phyloP scores from a whole-genome alignment of 1,140 invertebrate species.

The Nylanderia fulva region DNA sequence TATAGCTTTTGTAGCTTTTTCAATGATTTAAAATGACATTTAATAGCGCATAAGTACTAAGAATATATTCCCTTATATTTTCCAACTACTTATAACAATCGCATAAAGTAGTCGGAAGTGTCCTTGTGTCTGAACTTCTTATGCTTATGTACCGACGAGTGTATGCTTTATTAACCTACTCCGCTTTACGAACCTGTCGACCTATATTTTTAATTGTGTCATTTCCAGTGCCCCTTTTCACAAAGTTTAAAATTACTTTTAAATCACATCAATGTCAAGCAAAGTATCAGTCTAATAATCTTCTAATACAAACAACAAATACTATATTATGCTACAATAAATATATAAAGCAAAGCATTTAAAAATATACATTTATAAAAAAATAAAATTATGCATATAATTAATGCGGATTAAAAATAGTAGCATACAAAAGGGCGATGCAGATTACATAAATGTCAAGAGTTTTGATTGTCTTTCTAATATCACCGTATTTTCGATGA shows the following conservation, averaged over 20 bases:
- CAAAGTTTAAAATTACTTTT: constrained; percentile 39
- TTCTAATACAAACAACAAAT: not conserved
- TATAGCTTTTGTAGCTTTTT: constrained; percentile 2
- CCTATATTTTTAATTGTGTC: constrained; percentile 55
- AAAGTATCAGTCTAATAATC: not conserved
- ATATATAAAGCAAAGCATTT: too few species aligned
- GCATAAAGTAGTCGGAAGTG: not conserved
- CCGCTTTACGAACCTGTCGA: constrained; percentile 25
- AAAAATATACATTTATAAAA: too few species aligned
- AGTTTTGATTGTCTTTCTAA: too few species aligned
- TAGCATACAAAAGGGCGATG: too few species aligned
- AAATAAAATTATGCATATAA: too few species aligned
- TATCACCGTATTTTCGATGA: too few species aligned
- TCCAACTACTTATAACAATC: not conserved
- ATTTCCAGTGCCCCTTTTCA: constrained; percentile 49
- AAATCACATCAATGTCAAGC: not conserved
- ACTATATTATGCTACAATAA: too few species aligned
- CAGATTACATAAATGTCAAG: too few species aligned
- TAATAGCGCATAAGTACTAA: not conserved
- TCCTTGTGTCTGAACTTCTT: constrained; percentile 16
- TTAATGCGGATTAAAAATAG: too few species aligned
- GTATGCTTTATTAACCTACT: constrained; percentile 48
- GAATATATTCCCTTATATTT: not conserved
- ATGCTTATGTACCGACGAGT: constrained; percentile 18
- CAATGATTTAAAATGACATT: not conserved